Evolutionary conservation across 1,140 invertebrate genomes (phyloP).

Genomic region (Sogatella furcifera): DNA sequence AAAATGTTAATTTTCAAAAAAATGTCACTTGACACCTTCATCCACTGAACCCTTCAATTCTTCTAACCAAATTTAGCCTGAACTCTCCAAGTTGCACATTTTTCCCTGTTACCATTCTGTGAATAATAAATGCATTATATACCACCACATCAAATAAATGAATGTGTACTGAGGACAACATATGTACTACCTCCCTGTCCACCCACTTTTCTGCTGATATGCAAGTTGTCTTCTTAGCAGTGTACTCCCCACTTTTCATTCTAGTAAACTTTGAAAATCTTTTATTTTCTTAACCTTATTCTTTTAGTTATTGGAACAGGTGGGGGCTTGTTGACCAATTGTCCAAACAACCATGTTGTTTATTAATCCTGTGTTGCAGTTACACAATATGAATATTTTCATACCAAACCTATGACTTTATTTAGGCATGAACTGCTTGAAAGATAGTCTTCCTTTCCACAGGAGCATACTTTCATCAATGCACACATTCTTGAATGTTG

Average conservation of each 20-base stretch:
- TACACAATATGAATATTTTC: slow-evolving; percentile 26
- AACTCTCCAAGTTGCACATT: too few species aligned
- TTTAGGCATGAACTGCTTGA: slow-evolving; percentile 29
- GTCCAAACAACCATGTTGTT: slow-evolving; percentile 28
- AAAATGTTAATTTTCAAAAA: too few species aligned
- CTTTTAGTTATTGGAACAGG: slow-evolving; percentile 25
- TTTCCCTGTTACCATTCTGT: too few species aligned
- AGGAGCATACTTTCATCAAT: slow-evolving; percentile 27
- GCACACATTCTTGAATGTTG: slow-evolving; percentile 21
- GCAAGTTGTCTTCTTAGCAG: background rate
- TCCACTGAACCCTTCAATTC: too few species aligned
- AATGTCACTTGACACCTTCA: too few species aligned
- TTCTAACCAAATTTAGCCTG: too few species aligned
- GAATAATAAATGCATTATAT: too few species aligned
- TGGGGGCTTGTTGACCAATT: slow-evolving; percentile 32
- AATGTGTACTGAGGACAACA: too few species aligned
- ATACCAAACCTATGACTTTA: slow-evolving; percentile 28
- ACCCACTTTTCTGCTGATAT: slow-evolving; percentile 16
- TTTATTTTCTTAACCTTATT: too few species aligned
- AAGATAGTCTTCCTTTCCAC: slow-evolving; percentile 28
- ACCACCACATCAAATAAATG: too few species aligned
- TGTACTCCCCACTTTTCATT: background rate
- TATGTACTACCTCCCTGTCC: slow-evolving; percentile 20
- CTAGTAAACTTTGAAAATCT: background rate
- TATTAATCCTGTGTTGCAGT: slow-evolving; percentile 24